Percentiles rank a stretch among this genome's conserved stretches.
phyloP scores from a whole-genome alignment of 30 jellyfish, hydroid and myxozoan genomes.

The Cassiopea andromeda region DNA sequence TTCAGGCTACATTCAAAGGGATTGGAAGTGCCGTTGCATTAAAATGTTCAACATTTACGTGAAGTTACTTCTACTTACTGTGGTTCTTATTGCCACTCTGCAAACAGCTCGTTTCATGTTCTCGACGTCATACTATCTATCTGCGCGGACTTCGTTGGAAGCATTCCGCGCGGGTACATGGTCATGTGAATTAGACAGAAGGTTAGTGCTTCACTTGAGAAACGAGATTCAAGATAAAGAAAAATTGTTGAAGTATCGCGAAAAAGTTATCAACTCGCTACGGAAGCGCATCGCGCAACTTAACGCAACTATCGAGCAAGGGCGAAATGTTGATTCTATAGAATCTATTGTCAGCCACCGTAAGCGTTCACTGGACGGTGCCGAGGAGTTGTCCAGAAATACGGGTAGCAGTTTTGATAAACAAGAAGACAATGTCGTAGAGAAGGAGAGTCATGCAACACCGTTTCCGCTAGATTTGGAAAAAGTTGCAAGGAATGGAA shows the following conservation, averaged over 20 bases:
- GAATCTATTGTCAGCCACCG: not conserved
- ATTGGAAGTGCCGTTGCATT: not conserved
- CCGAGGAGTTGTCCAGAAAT: not conserved
- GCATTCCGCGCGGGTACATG: slow-evolving; percentile 77
- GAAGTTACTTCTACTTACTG: slow-evolving; percentile 32
- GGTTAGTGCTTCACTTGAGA: slow-evolving; percentile 72
- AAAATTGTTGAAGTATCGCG: slow-evolving; percentile 86
- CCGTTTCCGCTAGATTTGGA: slow-evolving; percentile 77
- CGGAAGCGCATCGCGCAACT: slow-evolving; percentile 62
- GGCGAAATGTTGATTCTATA: not conserved
- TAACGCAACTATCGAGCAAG: slow-evolving; percentile 48
- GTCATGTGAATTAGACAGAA: slow-evolving; percentile 86
- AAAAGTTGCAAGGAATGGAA: slow-evolving; percentile 55
- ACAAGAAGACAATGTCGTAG: not conserved
- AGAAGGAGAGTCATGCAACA: slow-evolving; percentile 14
- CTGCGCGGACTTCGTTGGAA: slow-evolving; percentile 54
- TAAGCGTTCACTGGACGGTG: not conserved
- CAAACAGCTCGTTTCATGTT: slow-evolving; percentile 61
- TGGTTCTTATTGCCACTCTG: slow-evolving; percentile 31
- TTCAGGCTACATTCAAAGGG: not conserved
- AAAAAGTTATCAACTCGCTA: slow-evolving; percentile 76
- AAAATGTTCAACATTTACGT: slow-evolving; percentile 57
- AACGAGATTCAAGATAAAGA: slow-evolving; percentile 75
- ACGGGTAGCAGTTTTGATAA: not conserved
- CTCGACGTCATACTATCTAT: slow-evolving; percentile 56